Evolutionary conservation across 2,888 invertebrate species (phyloP).

Genomic region (Drosophila formosana): DNA sequence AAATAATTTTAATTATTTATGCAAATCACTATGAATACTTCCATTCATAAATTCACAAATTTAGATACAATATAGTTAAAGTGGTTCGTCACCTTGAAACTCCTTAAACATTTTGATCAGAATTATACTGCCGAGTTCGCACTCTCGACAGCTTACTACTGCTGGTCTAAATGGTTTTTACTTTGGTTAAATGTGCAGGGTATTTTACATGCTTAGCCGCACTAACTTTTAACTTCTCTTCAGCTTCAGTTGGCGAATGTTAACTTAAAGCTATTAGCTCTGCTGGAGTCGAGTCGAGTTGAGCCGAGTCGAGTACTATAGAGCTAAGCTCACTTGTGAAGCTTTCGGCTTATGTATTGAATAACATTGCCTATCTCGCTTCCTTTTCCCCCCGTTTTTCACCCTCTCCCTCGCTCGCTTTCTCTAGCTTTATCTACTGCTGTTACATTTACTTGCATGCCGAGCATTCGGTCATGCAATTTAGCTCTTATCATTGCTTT

Average conservation of each 20-base stretch:
- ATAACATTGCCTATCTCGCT: neutral
- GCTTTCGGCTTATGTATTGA: constrained; percentile 12
- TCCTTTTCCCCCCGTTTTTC: neutral
- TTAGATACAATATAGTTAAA: no score
- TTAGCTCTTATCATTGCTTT: constrained; percentile 54
- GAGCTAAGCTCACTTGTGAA: constrained; percentile 22
- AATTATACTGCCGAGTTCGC: no score
- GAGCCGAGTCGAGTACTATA: no score
- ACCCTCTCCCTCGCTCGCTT: neutral
- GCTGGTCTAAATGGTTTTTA: no score
- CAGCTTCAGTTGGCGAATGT: neutral
- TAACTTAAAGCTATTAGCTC: neutral
- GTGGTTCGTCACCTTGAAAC: no score
- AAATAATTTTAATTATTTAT: no score
- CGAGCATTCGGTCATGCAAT: constrained; percentile 45
- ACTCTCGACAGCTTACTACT: no score
- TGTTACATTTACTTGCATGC: constrained; percentile 17
- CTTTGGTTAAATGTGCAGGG: neutral
- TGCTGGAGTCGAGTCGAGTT: neutral
- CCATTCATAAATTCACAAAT: no score
- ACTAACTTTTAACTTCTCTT: neutral
- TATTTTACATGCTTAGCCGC: constrained; percentile 2
- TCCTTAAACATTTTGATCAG: no score
- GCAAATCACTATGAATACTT: no score
- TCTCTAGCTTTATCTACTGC: neutral